phyloP scores from a whole-genome alignment of 2,113 vertebrate species.

The Brachionichthys hirsutus region DNA sequence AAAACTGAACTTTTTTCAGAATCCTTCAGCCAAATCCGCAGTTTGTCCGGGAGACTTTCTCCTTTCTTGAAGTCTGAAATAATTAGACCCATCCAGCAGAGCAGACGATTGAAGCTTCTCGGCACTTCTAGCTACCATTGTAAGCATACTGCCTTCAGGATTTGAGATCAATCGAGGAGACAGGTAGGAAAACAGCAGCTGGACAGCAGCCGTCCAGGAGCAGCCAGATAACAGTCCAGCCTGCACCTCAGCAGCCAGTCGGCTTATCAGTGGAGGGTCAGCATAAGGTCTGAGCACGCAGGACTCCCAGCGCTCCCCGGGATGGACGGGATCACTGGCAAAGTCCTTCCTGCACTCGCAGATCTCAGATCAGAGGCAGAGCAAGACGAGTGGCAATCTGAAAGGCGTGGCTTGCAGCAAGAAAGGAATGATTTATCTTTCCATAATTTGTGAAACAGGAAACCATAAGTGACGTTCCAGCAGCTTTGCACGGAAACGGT shows the following conservation, averaged over 20 bases:
- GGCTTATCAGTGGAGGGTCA: conserved; percentile 50
- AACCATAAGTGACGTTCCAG: too few relatives aligned
- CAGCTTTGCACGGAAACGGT: too few relatives aligned
- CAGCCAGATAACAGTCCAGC: conserved; percentile 57
- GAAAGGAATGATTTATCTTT: background rate
- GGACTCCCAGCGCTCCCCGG: conserved; percentile 11
- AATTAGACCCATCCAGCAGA: conserved; percentile 64
- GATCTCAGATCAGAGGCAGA: conserved; percentile 25
- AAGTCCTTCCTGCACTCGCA: conserved; percentile 1
- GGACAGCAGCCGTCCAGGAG: conserved; percentile 38
- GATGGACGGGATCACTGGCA: conserved; percentile 21
- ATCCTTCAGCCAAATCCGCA: too few relatives aligned
- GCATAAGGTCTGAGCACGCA: conserved; percentile 17
- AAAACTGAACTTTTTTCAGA: conserved; percentile 33
- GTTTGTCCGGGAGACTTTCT: too few relatives aligned
- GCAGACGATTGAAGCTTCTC: conserved; percentile 52
- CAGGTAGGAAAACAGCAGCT: conserved; percentile 25
- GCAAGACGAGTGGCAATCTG: background rate
- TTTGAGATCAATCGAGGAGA: background rate
- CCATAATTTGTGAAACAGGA: too few relatives aligned
- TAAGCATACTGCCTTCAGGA: conserved; percentile 17
- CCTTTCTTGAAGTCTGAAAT: conserved; percentile 46
- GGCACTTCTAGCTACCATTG: conserved; percentile 29
- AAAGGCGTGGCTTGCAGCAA: background rate
- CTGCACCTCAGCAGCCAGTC: conserved; percentile 16